Base-by-base conservation (phyloP, 64 coral and sea anemone genomes). In the Porites australiensis region DNA sequence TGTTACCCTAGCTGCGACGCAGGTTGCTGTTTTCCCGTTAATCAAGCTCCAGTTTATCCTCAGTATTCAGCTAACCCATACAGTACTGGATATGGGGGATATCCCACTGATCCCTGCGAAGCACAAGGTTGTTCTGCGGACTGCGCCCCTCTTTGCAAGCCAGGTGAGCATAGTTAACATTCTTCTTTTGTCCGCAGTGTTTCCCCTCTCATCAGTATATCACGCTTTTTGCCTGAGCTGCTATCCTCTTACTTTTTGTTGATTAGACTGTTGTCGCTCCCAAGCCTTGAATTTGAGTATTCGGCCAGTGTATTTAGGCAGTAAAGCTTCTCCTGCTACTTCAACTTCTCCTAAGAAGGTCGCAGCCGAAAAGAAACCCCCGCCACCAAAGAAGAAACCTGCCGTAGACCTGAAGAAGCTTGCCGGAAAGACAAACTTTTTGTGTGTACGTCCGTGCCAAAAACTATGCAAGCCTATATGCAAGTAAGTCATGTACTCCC, bases 1-100 rank as follows among this genome's bases (percentile, higher is more conserved):
- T 98, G 96, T 65, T 94, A 94, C 58, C 96, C 96, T 47, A 88
- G 69, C 74, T 98, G 96, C 72, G 93, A 98, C 67, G 27, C 85
- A 46, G 93, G 96, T 71, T 98, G 96, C n/a, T 98, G 96, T 70
- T 50, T 89, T 8, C 69, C 67, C 44, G 73, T 57, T 5, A 88
- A 13, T 22, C 58, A 73, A 14, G 70, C 69, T 4, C 49, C 53
- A 13, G 79, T 44, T 16, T 88, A 61, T 75, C 86, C 86, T 13
- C 69, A 73, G 19, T 88, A 88, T 59, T 14, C 47, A 2, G 6
- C 86, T 47, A 55, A 53, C 12, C 89, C 73, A 44, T 43, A 58
- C 12, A 52, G 83, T 44, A 7, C 44, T 12, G 81, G 81, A 65
- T 84, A 84, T 47, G 12, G 13, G 5, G 82, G 49, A 8, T 82